Percentiles rank a stretch among this genome's conserved stretches.
These are phyloP conservation scores for Aporophyla lueneburgensis DNA, from an alignment of 2,888 invertebrate genomes.

Conservation along the genomic window DNA sequence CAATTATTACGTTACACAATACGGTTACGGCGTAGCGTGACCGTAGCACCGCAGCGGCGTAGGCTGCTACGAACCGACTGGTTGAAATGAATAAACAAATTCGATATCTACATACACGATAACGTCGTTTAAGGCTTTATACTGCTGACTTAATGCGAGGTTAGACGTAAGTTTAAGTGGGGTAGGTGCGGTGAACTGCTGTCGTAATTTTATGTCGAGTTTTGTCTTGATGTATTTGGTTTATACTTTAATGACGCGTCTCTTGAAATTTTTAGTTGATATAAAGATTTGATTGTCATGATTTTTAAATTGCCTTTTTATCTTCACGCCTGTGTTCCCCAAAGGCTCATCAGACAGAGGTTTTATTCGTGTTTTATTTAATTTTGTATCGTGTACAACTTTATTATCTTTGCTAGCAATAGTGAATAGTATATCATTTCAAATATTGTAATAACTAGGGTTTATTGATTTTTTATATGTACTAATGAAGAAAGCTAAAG, in stretches of 20 bases:
- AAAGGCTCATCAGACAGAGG: not conserved
- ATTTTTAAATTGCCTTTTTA: not conserved
- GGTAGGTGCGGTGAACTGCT: conserved; percentile 8
- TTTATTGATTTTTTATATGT: no score
- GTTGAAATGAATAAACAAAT: conserved; percentile 43
- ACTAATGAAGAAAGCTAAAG: no score
- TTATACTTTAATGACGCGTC: not conserved
- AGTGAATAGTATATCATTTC: not conserved
- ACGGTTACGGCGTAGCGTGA: conserved; percentile 58
- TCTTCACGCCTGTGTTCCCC: not conserved
- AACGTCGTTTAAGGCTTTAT: conserved; percentile 36
- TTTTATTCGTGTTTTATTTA: not conserved
- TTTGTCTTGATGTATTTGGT: not conserved
- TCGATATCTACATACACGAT: conserved; percentile 36
- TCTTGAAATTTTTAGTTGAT: not conserved
- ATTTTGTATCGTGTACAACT: not conserved
- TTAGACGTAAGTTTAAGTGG: conserved; percentile 3
- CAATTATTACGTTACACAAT: conserved; percentile 29
- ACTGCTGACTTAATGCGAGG: conserved; percentile 24
- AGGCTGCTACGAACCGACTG: conserved; percentile 38
- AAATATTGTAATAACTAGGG: not conserved
- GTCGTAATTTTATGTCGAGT: conserved; percentile 3
- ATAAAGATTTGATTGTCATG: no score
- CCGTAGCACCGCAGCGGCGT: conserved; percentile 45
- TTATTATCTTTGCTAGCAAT: not conserved